Percentiles rank a stretch among this genome's conserved stretches.
Evolutionary conservation across 2,888 invertebrate genomes (phyloP).

Genomic region (Troides aeacus): DNA sequence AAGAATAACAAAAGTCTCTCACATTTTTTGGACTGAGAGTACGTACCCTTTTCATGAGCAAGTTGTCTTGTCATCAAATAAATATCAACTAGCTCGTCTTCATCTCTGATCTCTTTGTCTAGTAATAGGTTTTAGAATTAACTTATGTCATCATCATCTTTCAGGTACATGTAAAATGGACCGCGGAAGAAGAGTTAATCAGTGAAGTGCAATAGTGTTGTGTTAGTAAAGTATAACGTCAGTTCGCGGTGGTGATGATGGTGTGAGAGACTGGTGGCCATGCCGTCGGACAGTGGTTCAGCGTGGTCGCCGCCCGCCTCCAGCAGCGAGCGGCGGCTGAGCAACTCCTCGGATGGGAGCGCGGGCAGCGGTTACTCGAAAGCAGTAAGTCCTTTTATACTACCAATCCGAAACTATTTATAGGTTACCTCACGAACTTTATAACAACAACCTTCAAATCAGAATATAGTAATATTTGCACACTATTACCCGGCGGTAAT

Average conservation of each 20-base stretch:
- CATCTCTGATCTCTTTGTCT: not conserved
- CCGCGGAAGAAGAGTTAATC: constrained; percentile 44
- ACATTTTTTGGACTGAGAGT: too few relatives aligned
- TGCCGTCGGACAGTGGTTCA: constrained; percentile 76
- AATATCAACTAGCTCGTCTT: too few relatives aligned
- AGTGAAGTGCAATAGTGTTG: constrained; percentile 67
- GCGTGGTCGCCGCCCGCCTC: constrained; percentile 75
- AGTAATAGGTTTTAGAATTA: not conserved
- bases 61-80: too few relatives aligned
- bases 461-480: too few relatives aligned
- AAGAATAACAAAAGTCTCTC: too few relatives aligned
- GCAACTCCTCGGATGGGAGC: constrained; percentile 77
- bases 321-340: constrained; percentile 72
- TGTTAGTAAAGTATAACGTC: constrained; percentile 30
- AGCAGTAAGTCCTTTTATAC: constrained; percentile 59
- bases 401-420: too few relatives aligned
- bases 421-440: too few relatives aligned
- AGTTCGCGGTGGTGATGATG: constrained; percentile 42
- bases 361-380: constrained; percentile 76
- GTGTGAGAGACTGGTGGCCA: constrained; percentile 66
- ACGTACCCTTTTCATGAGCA: too few relatives aligned
- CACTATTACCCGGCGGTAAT: too few relatives aligned
- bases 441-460: too few relatives aligned
- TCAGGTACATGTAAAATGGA: constrained; percentile 67
- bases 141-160: constrained; percentile 34